Evolutionary conservation across 2,113 vertebrate genomes (phyloP).

Genomic region (Anarrhichthys ocellatus): DNA sequence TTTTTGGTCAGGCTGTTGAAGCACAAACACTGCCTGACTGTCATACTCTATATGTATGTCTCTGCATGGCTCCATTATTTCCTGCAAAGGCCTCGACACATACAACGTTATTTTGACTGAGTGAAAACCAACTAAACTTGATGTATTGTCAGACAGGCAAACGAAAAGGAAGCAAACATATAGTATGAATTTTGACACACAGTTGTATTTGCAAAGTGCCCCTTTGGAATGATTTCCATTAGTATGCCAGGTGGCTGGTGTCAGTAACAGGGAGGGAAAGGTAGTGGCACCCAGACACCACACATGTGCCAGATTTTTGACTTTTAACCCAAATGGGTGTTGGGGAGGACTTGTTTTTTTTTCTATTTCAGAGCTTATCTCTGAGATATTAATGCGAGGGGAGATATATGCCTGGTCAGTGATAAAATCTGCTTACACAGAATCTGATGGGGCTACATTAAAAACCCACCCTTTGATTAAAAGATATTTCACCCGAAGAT

Average conservation of each 20-base stretch:
- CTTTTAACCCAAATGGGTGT: constrained; percentile 8
- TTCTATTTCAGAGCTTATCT: constrained; percentile 41
- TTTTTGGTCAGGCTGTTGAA: constrained; percentile 67
- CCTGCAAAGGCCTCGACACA: constrained; percentile 40
- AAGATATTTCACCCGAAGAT: constrained; percentile 66
- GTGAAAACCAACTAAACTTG: constrained; percentile 60
- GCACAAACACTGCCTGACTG: constrained; percentile 45
- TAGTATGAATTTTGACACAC: constrained; percentile 49
- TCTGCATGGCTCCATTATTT: constrained; percentile 62
- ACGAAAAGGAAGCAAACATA: constrained; percentile 40
- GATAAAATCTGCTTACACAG: constrained; percentile 81
- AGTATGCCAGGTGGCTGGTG: constrained; percentile 51
- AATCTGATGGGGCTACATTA: constrained; percentile 68
- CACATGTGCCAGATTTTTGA: constrained; percentile 33
- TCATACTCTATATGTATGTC: constrained; percentile 54
- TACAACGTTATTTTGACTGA: constrained; percentile 63
- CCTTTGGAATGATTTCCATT: constrained; percentile 39
- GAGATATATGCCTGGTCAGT: constrained; percentile 77
- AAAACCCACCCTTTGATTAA: constrained; percentile 76
- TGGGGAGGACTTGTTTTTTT: neutral
- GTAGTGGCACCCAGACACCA: constrained; percentile 38
- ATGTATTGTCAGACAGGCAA: constrained; percentile 42
- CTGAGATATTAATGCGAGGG: constrained; percentile 47
- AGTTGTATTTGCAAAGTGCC: constrained; percentile 33
- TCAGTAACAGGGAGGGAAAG: constrained; percentile 36